Evolutionary conservation across 2,113 vertebrate genomes (phyloP), one percentile per base, ranked within the genome.

Genomic region (Donacobius atricapilla): DNA sequence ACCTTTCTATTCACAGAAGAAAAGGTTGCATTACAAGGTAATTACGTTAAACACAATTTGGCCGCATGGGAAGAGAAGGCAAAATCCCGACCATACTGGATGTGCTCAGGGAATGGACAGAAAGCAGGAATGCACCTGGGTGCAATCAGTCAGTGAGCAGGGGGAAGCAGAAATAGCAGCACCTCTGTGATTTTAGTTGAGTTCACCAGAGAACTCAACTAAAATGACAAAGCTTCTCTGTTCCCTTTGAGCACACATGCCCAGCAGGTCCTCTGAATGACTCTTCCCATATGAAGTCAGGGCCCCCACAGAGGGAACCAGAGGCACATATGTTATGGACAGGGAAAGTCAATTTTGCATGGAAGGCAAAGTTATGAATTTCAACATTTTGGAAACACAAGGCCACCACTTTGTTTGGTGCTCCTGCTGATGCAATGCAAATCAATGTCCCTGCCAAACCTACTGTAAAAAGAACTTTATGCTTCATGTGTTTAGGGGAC

Each of bases 401-500:
- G 21, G 40, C 35, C 12, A 77, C 15, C 2, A 5, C n/a, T 56
- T 88, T 50, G 25, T 44, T 48, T 23, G 20, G 27, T 73, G 50
- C 13, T 1, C 4, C 35, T 70, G 72, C 8, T 79, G 42, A 22
- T 13, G 39, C 31, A 40, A n/a, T 31, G 5, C 25, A 65, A 69
- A 61, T 30, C 27, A 48, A 56, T 4, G 11, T 51, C 30, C 30
- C 48, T 70, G 56, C 20, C 37, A 86, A 82, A 70, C 9, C 27
- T 47, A 17, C n/a, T 57, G 65, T 20, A 47, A 73, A 50, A 15
- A 61, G 51, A 89, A 66, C 24, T 61, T 39, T 8, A 31, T 35
- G 45, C 24, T 70, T 21, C 0, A 0, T 47, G 22, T 33, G 14
- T 60, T 47, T 57, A 48, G 42, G 20, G 9, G 12, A 50, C 7